Percentiles rank a stretch among this genome's conserved stretches.
These are phyloP conservation scores for Sceliomorpha sp. DNA, from an alignment of 2,888 invertebrate species.

Conservation along the genomic window DNA sequence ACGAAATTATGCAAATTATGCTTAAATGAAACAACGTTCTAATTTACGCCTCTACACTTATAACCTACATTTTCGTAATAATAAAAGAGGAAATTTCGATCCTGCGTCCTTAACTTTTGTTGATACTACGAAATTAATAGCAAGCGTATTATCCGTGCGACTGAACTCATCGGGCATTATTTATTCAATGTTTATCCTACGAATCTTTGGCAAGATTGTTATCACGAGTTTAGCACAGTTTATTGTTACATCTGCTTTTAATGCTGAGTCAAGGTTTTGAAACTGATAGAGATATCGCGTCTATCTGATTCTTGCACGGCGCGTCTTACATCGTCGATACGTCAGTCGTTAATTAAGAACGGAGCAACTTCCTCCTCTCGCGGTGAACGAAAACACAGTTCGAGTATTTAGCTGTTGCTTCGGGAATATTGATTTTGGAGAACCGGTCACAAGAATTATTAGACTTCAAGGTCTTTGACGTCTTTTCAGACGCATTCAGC, in stretches of 20 bases:
- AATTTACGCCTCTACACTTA: too few species aligned
- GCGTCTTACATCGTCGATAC: not conserved
- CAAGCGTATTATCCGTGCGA: too few species aligned
- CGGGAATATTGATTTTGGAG: constrained; percentile 18
- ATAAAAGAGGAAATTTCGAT: too few species aligned
- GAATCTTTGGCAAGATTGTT: too few species aligned
- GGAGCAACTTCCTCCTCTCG: not conserved
- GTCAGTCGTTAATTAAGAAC: constrained; percentile 6
- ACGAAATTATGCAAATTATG: too few species aligned
- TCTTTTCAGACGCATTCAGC: constrained; percentile 14
- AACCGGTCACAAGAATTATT: constrained; percentile 15
- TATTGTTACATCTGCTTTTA: not conserved
- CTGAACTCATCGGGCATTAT: too few species aligned
- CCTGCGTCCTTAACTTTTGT: too few species aligned
- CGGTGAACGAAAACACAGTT: constrained; percentile 7
- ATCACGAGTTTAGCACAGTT: too few species aligned
- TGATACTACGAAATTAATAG: too few species aligned
- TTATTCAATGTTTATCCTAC: too few species aligned
- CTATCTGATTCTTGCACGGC: not conserved
- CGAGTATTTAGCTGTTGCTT: constrained; percentile 6
- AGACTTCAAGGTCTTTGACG: constrained; percentile 11
- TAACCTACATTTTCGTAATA: too few species aligned
- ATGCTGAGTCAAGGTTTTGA: not conserved
- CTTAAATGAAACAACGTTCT: too few species aligned
- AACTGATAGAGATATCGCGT: not conserved